Base-by-base conservation (phyloP, 2,113 vertebrate genomes). In the Thamnaconus septentrionalis region DNA sequence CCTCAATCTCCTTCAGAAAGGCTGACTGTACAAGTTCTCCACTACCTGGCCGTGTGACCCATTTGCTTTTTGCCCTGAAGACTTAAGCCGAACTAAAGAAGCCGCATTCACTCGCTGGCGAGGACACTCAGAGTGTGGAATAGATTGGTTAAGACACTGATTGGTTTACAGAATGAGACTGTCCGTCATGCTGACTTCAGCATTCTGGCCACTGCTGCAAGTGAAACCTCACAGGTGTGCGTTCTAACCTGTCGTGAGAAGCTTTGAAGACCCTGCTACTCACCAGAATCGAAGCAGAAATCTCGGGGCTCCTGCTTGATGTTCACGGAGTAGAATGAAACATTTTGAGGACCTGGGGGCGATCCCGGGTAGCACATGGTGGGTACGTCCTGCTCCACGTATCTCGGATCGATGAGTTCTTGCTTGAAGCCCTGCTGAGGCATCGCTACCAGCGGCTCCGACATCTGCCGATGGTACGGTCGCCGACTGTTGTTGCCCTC, bases 301-400 rank as follows among this genome's bases (percentile, higher is more conserved):
- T 98, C 96, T 8, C 91, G 87, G 9, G 96, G 96, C 88, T 98
- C 96, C 88, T 97, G 96, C 80, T 98, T 98, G 90, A 98, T 96
- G 91, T 93, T 92, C 92, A 97, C 86, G 4, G 94, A 88, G 71
- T 95, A 94, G 90, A 95, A 98, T 57, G 92, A 70, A 0, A 92
- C 86, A 73, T 90, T 71, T 0, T 46, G 72, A 0, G 81, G 58
- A 41, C 89, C 66, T 0, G 87, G 50, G 0, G 61, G 78, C 0
- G 68, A 61, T 8, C 51, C 76, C 0, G 68, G 71, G 49, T 91
- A 91, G 0, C 85, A 93, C 3, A 94, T 85, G 82, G 91, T 81
- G 71, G 93, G 83, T n/a, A 93, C 91, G 0, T 94, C 86, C 0
- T 96, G 95, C 86, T 98, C 95, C 0, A 80, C 39, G 6, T 97